Evolutionary conservation across 2,797 vertebrate genomes (phyloP), one percentile per base, ranked within the genome.

Genomic region (Tenualosa ilisha): DNA sequence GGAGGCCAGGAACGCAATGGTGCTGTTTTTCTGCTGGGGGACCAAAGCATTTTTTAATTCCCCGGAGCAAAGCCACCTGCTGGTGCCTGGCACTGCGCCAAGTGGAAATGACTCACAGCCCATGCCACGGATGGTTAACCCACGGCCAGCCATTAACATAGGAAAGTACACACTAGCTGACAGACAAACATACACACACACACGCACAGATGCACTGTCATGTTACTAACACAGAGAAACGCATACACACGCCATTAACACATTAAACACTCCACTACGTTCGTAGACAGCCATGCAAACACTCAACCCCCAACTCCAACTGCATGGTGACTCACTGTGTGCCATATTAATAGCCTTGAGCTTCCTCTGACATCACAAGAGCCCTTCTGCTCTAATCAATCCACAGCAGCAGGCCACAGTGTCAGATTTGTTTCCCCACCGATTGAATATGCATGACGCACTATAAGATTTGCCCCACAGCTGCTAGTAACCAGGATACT

Each of bases 41-140:
- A 79, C 72, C 72, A 79, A 79, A 46, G 40, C 26, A 79, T 79
- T 79, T 79, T 86, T 87, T 72, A 85, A 84, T 86, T 85, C 85
- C 87, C 79, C 82, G 83, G 84, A 89, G 86, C 85, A 75, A 85
- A 84, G 85, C 89, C 94, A 93, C 92, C 91, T 93, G 92, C 88
- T 46, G 83, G 88, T 89, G 86, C 88, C 43, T 8, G 89, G 89
- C 87, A 26, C 54, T 0, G 59, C 83, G 91, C 92, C 92, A 91
- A 91, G 83, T 90, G 91, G 86, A 84, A 90, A 91, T 93, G 94
- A 94, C 89, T 94, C 91, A 93, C 89, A 87, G 89, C 91, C 88
- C 88, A 89, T 88, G 90, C 61, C 89, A 91, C 79, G 89, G 88
- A 87, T 92, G 89, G 90, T 87, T 91, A 88, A 93, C 87, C 92